These are phyloP conservation scores for Heliconius erato DNA, from an alignment of 2,888 invertebrate genomes.

Conservation along the genomic window DNA sequence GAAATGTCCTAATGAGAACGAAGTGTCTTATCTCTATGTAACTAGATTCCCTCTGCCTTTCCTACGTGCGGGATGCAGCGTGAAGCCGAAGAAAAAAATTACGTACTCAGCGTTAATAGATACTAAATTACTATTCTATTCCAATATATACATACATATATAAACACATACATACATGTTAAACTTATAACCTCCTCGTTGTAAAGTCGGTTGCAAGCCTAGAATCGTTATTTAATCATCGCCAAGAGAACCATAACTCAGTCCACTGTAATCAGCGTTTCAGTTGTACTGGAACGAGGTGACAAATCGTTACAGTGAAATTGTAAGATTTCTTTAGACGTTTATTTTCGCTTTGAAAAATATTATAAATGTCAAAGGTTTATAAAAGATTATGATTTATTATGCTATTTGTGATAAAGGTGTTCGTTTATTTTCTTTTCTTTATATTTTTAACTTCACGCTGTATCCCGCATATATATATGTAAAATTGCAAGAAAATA, in stretches of 20 bases:
- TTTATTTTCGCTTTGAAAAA: slow-evolving; percentile 13
- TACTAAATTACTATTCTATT: background rate
- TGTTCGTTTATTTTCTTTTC: background rate
- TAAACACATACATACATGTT: background rate
- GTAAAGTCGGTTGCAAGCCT: background rate
- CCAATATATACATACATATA: background rate
- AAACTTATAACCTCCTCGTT: too few relatives aligned
- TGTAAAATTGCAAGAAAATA: too few relatives aligned
- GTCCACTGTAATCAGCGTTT: slow-evolving; percentile 15
- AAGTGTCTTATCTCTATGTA: too few relatives aligned
- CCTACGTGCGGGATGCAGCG: background rate
- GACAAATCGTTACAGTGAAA: slow-evolving; percentile 29
- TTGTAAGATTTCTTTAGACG: slow-evolving; percentile 9
- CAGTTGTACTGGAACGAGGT: slow-evolving; percentile 4
- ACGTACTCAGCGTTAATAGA: too few relatives aligned
- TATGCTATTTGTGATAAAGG: background rate
- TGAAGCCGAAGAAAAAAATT: background rate
- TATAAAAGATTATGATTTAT: slow-evolving; percentile 15
- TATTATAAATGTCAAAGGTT: slow-evolving; percentile 9
- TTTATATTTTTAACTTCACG: background rate
- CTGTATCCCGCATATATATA: too few relatives aligned
- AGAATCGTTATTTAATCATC: background rate
- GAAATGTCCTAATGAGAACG: too few relatives aligned
- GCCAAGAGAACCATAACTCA: slow-evolving; percentile 28
- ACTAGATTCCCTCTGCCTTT: too few relatives aligned